Conservation (phyloP, 2,113 vertebrate species). For the Amphilophus citrinellus region DNA sequence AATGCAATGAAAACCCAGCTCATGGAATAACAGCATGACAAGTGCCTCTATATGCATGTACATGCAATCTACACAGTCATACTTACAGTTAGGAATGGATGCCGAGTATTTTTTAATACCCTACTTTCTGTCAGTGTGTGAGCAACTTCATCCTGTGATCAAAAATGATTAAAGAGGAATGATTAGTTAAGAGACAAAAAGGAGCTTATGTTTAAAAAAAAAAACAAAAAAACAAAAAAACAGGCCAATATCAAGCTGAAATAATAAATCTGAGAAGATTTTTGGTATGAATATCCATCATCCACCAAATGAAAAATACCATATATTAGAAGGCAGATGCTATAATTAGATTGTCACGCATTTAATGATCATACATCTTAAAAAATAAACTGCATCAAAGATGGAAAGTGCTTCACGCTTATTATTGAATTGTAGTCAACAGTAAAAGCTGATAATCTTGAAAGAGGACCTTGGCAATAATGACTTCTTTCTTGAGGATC, state of each 20-base stretch:
- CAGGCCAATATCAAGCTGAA: neutral
- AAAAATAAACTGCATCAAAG: neutral
- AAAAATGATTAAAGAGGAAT: neutral
- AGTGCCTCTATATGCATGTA: neutral
- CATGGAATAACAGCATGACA: neutral
- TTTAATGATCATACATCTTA: neutral
- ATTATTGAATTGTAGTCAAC: neutral
- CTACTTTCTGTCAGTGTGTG: slow-evolving; percentile 97
- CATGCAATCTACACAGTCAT: neutral
- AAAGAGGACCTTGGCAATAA: slow-evolving; percentile 91
- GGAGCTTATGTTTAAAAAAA: neutral
- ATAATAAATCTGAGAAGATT: neutral
- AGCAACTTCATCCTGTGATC: slow-evolving; percentile 92
- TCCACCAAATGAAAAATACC: slow-evolving; percentile 4
- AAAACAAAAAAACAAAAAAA: neutral
- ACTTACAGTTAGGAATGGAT: slow-evolving; percentile 97
- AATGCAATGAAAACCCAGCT: neutral
- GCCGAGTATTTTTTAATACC: slow-evolving; percentile 95
- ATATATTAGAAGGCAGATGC: neutral
- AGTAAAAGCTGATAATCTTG: neutral
- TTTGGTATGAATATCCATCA: neutral
- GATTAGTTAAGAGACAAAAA: slow-evolving; percentile 14
- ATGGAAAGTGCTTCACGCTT: too few relatives aligned
- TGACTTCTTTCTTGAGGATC: slow-evolving; percentile 98
- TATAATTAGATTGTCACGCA: neutral